Evolutionary conservation across 2,888 invertebrate genomes (phyloP), one percentile per base, ranked within the genome.

Genomic region (Nasonia oneida): DNA sequence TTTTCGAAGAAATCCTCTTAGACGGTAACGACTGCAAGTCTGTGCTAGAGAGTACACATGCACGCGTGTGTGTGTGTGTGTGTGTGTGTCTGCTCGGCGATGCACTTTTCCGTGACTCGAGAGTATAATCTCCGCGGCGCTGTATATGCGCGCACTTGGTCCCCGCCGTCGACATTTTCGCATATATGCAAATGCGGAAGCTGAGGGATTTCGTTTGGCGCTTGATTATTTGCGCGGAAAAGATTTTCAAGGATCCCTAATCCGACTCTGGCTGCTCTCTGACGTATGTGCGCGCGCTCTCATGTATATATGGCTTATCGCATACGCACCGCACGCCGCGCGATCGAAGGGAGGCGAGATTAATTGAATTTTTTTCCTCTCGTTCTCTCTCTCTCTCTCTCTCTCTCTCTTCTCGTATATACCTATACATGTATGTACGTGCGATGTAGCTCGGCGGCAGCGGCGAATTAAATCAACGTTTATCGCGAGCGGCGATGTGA

Each of bases 381-480:
- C 37, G 29, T 1, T 29, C 29, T 29, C 29, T 29, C 29, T 29
- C 29, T 29, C 29, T 29, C n/a, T n/a, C 29, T 29, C 29, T 29
- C 29, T 29, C 29, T 29, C 29, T 29, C 29, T 29, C 29, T 29
- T 37, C 37, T 4, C 37, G 37, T 37, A 29, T 29, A 29, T 29
- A 37, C 37, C 37, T 37, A 4, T 37, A 37, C 4, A 5, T 37
- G 4, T 37, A 37, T 5, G 37, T 47, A 47, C 29, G 29, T 12
- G 3, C 47, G 47, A 47, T 47, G 10, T 47, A 47, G 37, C 71
- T 15, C 15, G 10, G 33, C 67, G 12, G 53, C 42, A 12, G 14
- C 29, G 47, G 87, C 84, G 89, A 90, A 90, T 90, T 91, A 91
- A 92, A 91, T 92, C 91, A 91, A 88, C 87, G 91, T 90, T 92